A percentile compares a stretch with the other conserved stretches of the same genome.
Evolutionary conservation across 2,888 invertebrate genomes (phyloP).

Genomic region (Hypomecis atomaria): DNA sequence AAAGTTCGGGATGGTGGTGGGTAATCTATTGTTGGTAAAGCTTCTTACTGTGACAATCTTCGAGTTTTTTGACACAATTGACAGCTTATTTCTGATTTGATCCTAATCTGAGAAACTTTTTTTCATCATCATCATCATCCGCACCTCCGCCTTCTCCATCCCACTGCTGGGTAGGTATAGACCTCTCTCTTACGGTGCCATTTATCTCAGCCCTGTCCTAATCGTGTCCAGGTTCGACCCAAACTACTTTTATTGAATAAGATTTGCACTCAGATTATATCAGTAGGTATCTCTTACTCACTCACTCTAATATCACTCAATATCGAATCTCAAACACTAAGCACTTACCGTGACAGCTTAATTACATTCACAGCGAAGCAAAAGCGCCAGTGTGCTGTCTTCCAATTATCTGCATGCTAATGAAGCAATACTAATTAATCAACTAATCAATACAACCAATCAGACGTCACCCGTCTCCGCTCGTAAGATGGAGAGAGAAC

Average conservation of each 20-base stretch:
- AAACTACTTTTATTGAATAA: neutral
- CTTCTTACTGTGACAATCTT: conserved; percentile 17
- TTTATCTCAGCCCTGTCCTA: too few relatives aligned
- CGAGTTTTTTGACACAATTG: neutral
- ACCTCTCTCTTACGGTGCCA: too few relatives aligned
- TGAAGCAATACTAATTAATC: conserved; percentile 62
- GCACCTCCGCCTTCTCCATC: too few relatives aligned
- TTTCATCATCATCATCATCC: too few relatives aligned
- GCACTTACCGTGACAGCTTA: conserved; percentile 27
- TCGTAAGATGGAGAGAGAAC: conserved; percentile 60
- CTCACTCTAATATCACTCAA: neutral
- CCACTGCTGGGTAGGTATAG: too few relatives aligned
- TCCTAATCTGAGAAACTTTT: too few relatives aligned
- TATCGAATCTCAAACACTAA: conserved; percentile 9
- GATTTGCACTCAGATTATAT: neutral
- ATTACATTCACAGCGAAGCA: conserved; percentile 21
- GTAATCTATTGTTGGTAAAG: conserved; percentile 30
- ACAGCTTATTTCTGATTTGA: neutral
- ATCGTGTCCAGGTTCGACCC: too few relatives aligned
- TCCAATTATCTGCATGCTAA: conserved; percentile 61
- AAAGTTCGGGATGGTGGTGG: conserved; percentile 31
- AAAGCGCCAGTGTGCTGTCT: conserved; percentile 42
- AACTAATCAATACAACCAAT: conserved; percentile 74
- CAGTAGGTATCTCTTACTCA: neutral
- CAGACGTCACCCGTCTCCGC: conserved; percentile 49